Percentiles rank a stretch among this genome's conserved stretches.
These are phyloP conservation scores for Falco cherrug DNA, from an alignment of 2,797 vertebrate species.

Conservation along the genomic window DNA sequence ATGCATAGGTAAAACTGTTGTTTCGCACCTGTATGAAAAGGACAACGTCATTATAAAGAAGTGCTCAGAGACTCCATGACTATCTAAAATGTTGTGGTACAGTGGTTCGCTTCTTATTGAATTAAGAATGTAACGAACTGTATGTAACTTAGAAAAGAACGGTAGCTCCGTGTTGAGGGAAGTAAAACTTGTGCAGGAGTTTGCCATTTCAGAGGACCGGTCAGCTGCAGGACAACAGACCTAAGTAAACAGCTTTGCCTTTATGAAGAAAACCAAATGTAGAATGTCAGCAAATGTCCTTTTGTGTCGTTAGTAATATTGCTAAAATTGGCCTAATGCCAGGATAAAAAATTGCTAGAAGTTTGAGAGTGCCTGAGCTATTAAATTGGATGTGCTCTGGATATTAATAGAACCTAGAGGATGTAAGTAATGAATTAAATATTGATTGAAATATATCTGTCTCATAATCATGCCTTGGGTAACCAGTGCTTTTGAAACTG, in stretches of 20 bases:
- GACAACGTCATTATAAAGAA: neutral
- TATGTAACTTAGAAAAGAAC: neutral
- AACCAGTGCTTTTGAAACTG: neutral
- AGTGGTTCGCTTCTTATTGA: neutral
- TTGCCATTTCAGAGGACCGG: neutral
- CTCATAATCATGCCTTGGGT: neutral
- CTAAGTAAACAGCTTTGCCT: neutral
- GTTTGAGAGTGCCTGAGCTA: neutral
- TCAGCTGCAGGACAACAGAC: neutral
- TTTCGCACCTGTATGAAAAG: neutral
- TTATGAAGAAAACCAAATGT: neutral
- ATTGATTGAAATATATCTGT: slow-evolving; percentile 10
- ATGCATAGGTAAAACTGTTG: neutral
- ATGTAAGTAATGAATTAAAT: slow-evolving; percentile 57
- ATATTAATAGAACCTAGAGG: slow-evolving; percentile 43
- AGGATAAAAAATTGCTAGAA: neutral
- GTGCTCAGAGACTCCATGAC: neutral
- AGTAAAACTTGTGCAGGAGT: neutral
- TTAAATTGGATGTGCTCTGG: slow-evolving; percentile 28
- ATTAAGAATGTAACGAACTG: neutral
- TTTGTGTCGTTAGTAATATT: neutral
- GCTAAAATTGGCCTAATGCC: neutral
- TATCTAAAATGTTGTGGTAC: neutral
- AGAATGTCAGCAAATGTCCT: neutral
- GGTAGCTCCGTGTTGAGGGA: neutral